A percentile compares a stretch with the other conserved stretches of the same genome.
Conservation (phyloP, 2,113 vertebrate species). For the Scophthalmus maximus region DNA sequence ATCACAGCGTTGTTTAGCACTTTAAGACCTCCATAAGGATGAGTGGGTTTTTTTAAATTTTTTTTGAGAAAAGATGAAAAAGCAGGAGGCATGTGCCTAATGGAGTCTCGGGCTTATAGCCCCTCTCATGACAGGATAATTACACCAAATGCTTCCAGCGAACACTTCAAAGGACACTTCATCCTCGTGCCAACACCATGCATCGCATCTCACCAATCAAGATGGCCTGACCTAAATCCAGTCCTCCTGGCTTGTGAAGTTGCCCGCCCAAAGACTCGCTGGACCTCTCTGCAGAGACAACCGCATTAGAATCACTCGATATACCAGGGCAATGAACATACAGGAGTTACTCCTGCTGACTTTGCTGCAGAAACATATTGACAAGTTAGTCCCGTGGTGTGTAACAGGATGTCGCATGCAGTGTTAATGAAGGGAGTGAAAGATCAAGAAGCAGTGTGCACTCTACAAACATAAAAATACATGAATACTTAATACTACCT, state of each 20-base stretch:
- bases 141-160: conserved; percentile 77
- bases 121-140: conserved; percentile 81
- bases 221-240: conserved; percentile 77
- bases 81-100: conserved; percentile 74
- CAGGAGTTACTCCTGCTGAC: conserved; percentile 21
- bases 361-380: conserved; percentile 14
- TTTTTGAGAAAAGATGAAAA: conserved; percentile 77
- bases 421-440: conserved; percentile 9
- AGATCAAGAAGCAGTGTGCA: background rate
- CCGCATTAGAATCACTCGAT: conserved; percentile 23
- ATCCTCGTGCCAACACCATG: conserved; percentile 67
- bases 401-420: background rate
- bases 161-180: conserved; percentile 83
- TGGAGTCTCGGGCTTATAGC: conserved; percentile 77
- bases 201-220: conserved; percentile 77
- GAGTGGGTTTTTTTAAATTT: conserved; percentile 34
- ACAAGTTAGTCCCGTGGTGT: background rate
- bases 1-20: conserved; percentile 68
- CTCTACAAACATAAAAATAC: background rate
- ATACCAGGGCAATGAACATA: background rate
- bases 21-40: conserved; percentile 74
- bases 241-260: conserved; percentile 39
- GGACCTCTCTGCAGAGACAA: conserved; percentile 40
- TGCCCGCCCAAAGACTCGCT: conserved; percentile 43
- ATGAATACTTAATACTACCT: background rate